Percentiles rank a stretch among this genome's conserved stretches.
phyloP scores from a whole-genome alignment of 2,113 vertebrate species.

The Burhinus oedicnemus region DNA sequence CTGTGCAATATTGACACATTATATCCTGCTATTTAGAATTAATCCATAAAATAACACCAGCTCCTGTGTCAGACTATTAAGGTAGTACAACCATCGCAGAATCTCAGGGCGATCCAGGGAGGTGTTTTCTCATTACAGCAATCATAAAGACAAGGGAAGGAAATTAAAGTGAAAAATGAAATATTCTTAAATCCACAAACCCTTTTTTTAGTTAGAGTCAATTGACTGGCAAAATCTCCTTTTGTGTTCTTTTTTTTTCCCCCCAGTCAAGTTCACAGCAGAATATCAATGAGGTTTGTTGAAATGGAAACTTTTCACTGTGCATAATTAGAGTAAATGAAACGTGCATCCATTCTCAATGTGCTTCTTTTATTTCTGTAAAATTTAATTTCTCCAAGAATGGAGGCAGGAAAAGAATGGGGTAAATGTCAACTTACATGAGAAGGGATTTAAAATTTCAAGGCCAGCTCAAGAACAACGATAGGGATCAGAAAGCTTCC shows the following conservation, averaged over 20 bases:
- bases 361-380: conserved; percentile 62
- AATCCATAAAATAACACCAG: background rate
- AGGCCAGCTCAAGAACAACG: background rate
- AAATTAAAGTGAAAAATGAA: conserved; percentile 19
- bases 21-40: conserved; percentile 19
- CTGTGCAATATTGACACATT: background rate
- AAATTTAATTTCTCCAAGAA: conserved; percentile 62
- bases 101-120: background rate
- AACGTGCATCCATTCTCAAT: conserved; percentile 66
- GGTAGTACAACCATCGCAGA: background rate
- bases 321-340: conserved; percentile 73
- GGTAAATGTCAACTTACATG: background rate
- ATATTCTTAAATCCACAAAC: conserved; percentile 45
- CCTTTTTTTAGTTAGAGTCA: conserved; percentile 8
- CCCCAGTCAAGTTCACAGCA: conserved; percentile 53
- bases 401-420: background rate
- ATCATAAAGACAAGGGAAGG: background rate
- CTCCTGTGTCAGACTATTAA: background rate
- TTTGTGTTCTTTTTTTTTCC: background rate
- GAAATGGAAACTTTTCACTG: conserved; percentile 73
- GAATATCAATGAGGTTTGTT: conserved; percentile 69
- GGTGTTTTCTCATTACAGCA: background rate
- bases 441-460: background rate
- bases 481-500: background rate
- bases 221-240: conserved; percentile 45